These are phyloP conservation scores for Zingel zingel DNA, from an alignment of 2,113 vertebrate genomes.

Conservation along the genomic window DNA sequence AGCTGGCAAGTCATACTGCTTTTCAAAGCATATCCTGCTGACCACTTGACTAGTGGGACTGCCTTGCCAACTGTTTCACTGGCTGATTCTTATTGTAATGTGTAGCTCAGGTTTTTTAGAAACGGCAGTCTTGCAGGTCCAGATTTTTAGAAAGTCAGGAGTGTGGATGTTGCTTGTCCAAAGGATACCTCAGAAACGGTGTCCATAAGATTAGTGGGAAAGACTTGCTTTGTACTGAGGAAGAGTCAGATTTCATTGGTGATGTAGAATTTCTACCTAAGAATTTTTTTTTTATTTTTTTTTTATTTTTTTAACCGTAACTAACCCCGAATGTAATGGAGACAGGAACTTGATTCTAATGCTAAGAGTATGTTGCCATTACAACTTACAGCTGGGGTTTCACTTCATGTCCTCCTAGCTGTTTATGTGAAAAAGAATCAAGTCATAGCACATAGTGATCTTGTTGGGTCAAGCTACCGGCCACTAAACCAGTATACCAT, in stretches of 20 bases:
- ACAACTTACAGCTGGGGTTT: slow-evolving; percentile 2
- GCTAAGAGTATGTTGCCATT: not conserved
- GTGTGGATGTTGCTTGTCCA: slow-evolving; percentile 6
- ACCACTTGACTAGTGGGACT: slow-evolving; percentile 25
- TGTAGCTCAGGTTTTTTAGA: slow-evolving; percentile 15
- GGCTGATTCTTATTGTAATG: slow-evolving; percentile 26
- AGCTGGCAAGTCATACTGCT: slow-evolving; percentile 34
- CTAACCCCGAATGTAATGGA: not conserved
- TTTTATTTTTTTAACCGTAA: not conserved
- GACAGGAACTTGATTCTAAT: slow-evolving; percentile 9
- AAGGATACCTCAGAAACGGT: not conserved
- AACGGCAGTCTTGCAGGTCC: slow-evolving; percentile 15
- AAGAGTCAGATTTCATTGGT: not conserved
- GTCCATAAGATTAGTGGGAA: not conserved
- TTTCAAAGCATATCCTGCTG: slow-evolving; percentile 18
- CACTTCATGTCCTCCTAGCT: slow-evolving; percentile 3
- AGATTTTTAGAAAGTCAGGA: slow-evolving; percentile 24
- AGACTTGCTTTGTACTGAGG: not conserved
- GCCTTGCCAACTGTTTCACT: slow-evolving; percentile 26
- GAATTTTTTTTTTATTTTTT: not conserved
- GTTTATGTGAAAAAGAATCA: slow-evolving; percentile 30
- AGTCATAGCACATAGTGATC: slow-evolving; percentile 5
- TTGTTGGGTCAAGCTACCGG: not conserved
- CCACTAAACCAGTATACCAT: not conserved
- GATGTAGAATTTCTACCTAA: not conserved